A percentile compares a stretch with the other conserved stretches of the same genome.
Conservation (phyloP, 2,888 invertebrate species). For the Tiliacea citrago region DNA sequence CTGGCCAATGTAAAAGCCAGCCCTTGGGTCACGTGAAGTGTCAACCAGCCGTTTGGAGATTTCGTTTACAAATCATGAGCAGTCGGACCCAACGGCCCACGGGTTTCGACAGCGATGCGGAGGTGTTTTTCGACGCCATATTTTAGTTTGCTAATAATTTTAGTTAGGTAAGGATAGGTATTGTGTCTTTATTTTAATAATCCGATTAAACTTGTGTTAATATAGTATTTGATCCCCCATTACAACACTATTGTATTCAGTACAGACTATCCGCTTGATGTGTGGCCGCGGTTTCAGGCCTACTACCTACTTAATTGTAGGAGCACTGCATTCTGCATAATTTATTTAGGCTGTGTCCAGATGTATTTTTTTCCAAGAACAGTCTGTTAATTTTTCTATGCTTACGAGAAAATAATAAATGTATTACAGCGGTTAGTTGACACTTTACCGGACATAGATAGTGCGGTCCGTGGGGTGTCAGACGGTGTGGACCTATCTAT, state of each 20-base stretch:
- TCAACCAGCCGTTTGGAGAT: too few species aligned
- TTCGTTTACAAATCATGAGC: too few species aligned
- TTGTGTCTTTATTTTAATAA: too few species aligned
- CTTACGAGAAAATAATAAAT: slow-evolving; percentile 7
- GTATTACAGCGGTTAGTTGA: slow-evolving; percentile 1
- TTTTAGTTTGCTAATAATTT: too few species aligned
- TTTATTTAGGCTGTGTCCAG: background rate
- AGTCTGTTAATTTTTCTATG: background rate
- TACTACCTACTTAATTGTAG: background rate
- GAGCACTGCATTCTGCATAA: background rate
- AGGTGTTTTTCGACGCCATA: too few species aligned
- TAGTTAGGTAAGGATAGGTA: too few species aligned
- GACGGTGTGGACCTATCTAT: background rate
- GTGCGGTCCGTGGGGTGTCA: background rate
- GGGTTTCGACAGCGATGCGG: too few species aligned
- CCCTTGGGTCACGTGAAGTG: too few species aligned
- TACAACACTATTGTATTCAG: background rate
- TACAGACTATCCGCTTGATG: background rate
- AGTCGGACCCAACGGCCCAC: too few species aligned
- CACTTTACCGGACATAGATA: slow-evolving; percentile 35
- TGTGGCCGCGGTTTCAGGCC: slow-evolving; percentile 6
- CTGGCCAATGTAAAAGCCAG: too few species aligned
- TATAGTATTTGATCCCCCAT: too few species aligned
- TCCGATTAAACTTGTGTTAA: too few species aligned
- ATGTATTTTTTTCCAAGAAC: background rate